Conservation (phyloP, 2,888 invertebrate genomes). For the Fragum sueziense region DNA sequence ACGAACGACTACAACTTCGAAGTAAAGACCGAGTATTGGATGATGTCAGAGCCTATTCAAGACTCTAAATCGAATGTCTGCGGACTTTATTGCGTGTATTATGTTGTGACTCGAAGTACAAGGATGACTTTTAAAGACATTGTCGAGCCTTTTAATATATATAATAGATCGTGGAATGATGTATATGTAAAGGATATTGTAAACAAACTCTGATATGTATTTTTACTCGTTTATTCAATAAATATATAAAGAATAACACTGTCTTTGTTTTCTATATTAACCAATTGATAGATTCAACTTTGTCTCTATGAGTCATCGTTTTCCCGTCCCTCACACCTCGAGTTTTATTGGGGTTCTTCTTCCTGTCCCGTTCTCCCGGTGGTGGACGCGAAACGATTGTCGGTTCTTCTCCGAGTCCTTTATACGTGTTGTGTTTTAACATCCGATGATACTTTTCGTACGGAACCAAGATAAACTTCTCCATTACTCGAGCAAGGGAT, state of each 20-base stretch:
- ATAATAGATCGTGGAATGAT: conserved; percentile 12
- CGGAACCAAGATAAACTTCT: conserved; percentile 31
- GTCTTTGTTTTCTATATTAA: no score
- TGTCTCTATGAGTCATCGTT: no score
- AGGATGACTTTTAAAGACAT: conserved; percentile 16
- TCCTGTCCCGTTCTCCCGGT: no score
- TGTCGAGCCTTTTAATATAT: conserved; percentile 7
- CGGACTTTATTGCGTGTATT: conserved; percentile 31
- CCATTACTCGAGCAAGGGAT: conserved; percentile 28
- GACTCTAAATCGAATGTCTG: conserved; percentile 11
- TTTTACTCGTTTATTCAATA: not conserved
- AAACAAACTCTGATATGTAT: conserved; percentile 11
- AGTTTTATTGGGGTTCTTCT: no score
- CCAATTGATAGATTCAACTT: no score
- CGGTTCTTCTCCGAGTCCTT: no score
- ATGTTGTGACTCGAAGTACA: not conserved
- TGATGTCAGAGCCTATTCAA: conserved; percentile 19
- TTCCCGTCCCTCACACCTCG: no score
- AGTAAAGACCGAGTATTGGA: conserved; percentile 18
- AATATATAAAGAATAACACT: conserved; percentile 12
- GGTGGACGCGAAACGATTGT: no score
- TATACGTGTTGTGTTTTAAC: no score
- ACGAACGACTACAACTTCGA: conserved; percentile 11
- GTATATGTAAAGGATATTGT: conserved; percentile 1
- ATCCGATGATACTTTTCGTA: conserved; percentile 34